These are phyloP conservation scores for Manis javanica DNA, from an alignment of 2,797 vertebrate species.

Conservation along the genomic window DNA sequence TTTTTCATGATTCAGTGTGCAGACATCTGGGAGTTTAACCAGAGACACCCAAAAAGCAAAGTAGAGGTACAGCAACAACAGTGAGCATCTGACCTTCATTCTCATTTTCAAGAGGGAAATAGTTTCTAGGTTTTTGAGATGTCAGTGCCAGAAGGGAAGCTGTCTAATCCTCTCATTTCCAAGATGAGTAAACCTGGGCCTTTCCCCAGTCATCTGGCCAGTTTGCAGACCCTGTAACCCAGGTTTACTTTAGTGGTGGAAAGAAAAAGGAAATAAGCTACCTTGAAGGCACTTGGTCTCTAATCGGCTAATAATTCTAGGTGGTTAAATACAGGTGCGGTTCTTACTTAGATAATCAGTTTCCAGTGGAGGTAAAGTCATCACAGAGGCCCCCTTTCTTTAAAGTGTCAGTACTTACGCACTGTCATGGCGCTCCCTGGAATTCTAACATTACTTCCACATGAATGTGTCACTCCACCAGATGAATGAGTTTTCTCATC, in stretches of 20 bases:
- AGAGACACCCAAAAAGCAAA: constrained; percentile 45
- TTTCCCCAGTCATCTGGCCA: background rate
- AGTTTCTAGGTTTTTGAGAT: background rate
- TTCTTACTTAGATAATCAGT: background rate
- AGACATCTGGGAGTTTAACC: constrained; percentile 52
- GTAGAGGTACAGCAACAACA: background rate
- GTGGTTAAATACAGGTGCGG: background rate
- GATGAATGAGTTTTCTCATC: background rate
- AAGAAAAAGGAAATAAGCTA: constrained; percentile 34
- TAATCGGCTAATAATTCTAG: background rate
- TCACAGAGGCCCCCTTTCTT: background rate
- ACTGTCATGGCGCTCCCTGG: background rate
- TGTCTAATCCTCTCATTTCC: constrained; percentile 34
- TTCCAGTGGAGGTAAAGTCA: background rate
- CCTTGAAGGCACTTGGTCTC: background rate
- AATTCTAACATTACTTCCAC: background rate
- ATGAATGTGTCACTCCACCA: background rate
- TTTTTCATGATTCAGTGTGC: background rate
- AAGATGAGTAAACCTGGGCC: constrained; percentile 44
- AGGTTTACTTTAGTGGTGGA: background rate
- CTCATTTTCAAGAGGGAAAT: constrained; percentile 52
- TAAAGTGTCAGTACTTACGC: background rate
- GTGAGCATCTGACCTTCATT: constrained; percentile 23
- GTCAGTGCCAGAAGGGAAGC: background rate
- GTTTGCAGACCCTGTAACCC: background rate